Conservation (phyloP, 2,888 invertebrate species). For the Alsophila aescularia region DNA sequence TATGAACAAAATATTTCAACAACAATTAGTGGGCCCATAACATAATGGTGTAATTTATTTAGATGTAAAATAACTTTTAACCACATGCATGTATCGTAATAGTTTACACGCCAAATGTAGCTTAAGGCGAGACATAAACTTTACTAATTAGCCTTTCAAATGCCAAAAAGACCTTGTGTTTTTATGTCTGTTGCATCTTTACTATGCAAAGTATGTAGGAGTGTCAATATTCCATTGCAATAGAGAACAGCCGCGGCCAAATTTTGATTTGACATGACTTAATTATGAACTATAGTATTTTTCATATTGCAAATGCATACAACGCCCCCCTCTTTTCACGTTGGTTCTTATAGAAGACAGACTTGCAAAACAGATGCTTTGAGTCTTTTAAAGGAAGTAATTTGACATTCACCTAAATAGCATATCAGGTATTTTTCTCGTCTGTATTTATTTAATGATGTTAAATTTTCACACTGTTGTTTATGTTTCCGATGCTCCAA, state of each 20-base stretch:
- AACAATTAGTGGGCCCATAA: slow-evolving; percentile 5
- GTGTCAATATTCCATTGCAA: slow-evolving; percentile 15
- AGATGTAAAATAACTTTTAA: background rate
- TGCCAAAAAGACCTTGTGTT: slow-evolving; percentile 43
- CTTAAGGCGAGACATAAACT: slow-evolving; percentile 49
- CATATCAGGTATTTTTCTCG: slow-evolving; percentile 8
- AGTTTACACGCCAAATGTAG: slow-evolving; percentile 25
- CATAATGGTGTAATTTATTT: slow-evolving; percentile 1
- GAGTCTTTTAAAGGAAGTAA: slow-evolving; percentile 9
- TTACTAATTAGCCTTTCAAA: slow-evolving; percentile 48
- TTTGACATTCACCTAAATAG: slow-evolving; percentile 13
- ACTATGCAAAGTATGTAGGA: slow-evolving; percentile 22
- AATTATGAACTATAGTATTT: background rate
- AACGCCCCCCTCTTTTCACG: background rate
- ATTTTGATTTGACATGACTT: background rate
- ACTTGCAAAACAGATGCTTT: slow-evolving; percentile 1
- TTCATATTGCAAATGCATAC: background rate
- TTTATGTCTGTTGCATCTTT: slow-evolving; percentile 16
- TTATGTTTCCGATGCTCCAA: no score
- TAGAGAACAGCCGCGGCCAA: background rate
- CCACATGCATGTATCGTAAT: slow-evolving; percentile 2
- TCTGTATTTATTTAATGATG: background rate
- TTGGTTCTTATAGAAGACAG: slow-evolving; percentile 1
- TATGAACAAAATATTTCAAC: slow-evolving; percentile 1
- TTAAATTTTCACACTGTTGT: background rate